These are phyloP conservation scores for Hirtodrosophila histrioides DNA, from an alignment of 2,888 invertebrate genomes.

Conservation along the genomic window DNA sequence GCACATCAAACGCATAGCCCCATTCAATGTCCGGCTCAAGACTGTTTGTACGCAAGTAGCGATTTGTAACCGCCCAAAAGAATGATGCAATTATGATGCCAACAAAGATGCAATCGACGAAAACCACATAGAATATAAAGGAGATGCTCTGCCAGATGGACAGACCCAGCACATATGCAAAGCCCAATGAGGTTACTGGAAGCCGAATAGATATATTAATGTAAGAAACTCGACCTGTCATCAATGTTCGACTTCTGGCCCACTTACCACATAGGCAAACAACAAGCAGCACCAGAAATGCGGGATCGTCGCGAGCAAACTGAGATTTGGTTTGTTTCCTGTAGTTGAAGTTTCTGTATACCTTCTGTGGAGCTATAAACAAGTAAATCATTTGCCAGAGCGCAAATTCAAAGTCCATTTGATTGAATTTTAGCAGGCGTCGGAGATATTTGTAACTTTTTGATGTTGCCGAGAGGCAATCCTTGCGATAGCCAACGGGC, in stretches of 20 bases:
- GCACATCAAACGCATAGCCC: constrained; percentile 99
- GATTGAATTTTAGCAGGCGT: constrained; percentile 94
- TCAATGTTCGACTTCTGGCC: neutral
- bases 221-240: neutral
- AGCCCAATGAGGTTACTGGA: constrained; percentile 94
- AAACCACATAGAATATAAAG: constrained; percentile 95
- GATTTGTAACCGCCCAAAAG: constrained; percentile 90
- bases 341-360: constrained; percentile 98
- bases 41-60: constrained; percentile 81
- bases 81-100: constrained; percentile 94
- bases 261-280: constrained; percentile 91
- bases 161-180: constrained; percentile 91
- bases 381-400: constrained; percentile 99
- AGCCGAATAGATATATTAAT: neutral
- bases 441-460: constrained; percentile 95
- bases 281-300: constrained; percentile 96
- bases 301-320: constrained; percentile 99
- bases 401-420: constrained; percentile 99
- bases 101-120: constrained; percentile 96
- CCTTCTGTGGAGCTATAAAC: constrained; percentile 97
- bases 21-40: constrained; percentile 91
- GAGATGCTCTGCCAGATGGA: constrained; percentile 89
- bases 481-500: constrained; percentile 88
- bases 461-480: constrained; percentile 92
- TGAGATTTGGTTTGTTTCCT: constrained; percentile 99